Evolutionary conservation across 2,113 vertebrate genomes (phyloP).

Genomic region (Apus apus): DNA sequence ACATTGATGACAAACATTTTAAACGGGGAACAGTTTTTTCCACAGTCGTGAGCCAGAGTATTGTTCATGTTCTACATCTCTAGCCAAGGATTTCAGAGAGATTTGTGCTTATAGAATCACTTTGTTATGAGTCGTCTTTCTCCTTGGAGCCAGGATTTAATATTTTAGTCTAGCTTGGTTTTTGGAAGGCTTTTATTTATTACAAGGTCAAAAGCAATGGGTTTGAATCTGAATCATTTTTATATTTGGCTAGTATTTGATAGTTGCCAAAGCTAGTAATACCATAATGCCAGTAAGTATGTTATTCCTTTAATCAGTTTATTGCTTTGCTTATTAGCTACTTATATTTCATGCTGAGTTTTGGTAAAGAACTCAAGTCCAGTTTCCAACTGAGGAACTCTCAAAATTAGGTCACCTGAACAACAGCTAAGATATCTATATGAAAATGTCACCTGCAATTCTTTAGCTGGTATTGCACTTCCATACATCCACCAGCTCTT

Average conservation of each 20-base stretch:
- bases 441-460: background rate
- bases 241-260: background rate
- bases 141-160: slow-evolving; percentile 22
- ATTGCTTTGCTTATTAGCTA: background rate
- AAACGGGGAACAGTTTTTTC: slow-evolving; percentile 42
- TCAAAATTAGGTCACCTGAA: background rate
- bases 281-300: background rate
- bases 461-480: background rate
- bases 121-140: background rate
- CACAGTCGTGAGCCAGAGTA: slow-evolving; percentile 17
- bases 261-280: slow-evolving; percentile 3
- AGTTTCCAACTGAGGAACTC: background rate
- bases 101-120: slow-evolving; percentile 29
- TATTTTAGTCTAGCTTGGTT: slow-evolving; percentile 30
- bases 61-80: slow-evolving; percentile 37
- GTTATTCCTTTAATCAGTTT: background rate
- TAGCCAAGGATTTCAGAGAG: slow-evolving; percentile 51
- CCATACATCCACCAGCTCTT: background rate
- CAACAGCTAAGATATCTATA: background rate
- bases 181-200: slow-evolving; percentile 39
- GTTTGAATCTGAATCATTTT: background rate
- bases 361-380: background rate
- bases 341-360: background rate
- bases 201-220: slow-evolving; percentile 44
- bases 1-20: slow-evolving; percentile 50